These are phyloP conservation scores for Caenorhabditis wallacei DNA, from an alignment of 2,888 invertebrate species.

Conservation along the genomic window DNA sequence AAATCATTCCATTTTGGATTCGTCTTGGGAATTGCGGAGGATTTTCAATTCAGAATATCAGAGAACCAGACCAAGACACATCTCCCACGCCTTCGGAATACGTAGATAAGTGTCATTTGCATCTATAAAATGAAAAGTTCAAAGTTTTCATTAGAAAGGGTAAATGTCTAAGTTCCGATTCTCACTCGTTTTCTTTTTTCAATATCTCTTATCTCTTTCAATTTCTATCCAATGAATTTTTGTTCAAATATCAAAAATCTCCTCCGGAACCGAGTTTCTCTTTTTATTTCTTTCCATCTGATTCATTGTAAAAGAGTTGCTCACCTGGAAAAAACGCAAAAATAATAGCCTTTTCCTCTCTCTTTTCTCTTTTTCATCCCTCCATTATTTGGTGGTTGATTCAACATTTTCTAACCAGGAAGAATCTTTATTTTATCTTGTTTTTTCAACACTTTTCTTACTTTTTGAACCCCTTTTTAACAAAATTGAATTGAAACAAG, in stretches of 20 bases:
- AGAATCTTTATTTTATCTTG: neutral
- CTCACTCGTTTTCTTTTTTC: neutral
- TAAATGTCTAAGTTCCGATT: too few species aligned
- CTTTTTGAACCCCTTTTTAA: conserved; percentile 22
- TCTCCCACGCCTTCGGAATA: neutral
- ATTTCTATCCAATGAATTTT: too few species aligned
- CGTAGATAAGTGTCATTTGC: conserved; percentile 6
- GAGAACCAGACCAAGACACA: neutral
- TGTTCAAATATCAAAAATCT: conserved; percentile 28
- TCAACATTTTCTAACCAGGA: neutral
- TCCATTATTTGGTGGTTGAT: conserved; percentile 7
- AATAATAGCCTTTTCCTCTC: conserved; percentile 16
- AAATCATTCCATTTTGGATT: too few species aligned
- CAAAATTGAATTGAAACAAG: conserved; percentile 5
- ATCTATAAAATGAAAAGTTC: neutral
- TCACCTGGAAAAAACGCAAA: conserved; percentile 38
- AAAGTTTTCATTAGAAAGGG: too few species aligned
- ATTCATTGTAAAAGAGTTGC: conserved; percentile 32
- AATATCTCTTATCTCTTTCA: neutral
- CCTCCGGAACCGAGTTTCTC: neutral
- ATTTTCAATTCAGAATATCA: neutral
- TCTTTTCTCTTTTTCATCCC: conserved; percentile 1
- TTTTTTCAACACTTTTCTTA: conserved; percentile 1
- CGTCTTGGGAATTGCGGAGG: neutral
- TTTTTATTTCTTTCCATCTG: neutral